A percentile compares a stretch with the other conserved stretches of the same genome.
Evolutionary conservation across 64 coral and sea anemone genomes (phyloP).

Genomic region (Orbicella faveolata): DNA sequence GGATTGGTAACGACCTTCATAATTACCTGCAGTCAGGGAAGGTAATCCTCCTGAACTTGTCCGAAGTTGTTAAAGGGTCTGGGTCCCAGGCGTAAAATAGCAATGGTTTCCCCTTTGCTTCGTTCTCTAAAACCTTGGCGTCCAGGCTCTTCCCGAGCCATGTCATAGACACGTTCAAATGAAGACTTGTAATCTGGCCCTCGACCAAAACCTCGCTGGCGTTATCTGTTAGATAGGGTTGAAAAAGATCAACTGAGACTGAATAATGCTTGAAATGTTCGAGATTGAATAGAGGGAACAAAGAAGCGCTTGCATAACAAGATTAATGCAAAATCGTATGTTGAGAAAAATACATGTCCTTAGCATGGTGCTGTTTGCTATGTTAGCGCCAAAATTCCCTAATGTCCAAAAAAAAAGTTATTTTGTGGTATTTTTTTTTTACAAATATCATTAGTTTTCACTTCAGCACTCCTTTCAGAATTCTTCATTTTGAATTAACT

Average conservation of each 20-base stretch:
- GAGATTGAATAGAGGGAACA: too few relatives aligned
- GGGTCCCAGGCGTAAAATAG: conserved; percentile 36
- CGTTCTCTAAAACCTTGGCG: background rate
- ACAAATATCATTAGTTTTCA: too few relatives aligned
- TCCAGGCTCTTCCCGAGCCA: conserved; percentile 23
- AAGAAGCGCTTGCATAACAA: too few relatives aligned
- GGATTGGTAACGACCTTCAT: background rate
- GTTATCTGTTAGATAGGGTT: background rate
- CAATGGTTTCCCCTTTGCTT: conserved; percentile 33
- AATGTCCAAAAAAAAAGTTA: too few relatives aligned
- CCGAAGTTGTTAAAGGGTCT: background rate
- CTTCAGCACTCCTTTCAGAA: too few relatives aligned
- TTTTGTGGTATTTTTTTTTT: too few relatives aligned
- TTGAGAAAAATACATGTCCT: too few relatives aligned
- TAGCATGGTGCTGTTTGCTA: too few relatives aligned
- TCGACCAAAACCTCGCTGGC: background rate
- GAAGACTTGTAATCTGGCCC: conserved; percentile 11
- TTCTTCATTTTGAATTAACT: too few relatives aligned
- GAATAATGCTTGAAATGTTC: too few relatives aligned
- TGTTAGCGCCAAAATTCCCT: too few relatives aligned
- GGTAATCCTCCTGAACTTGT: conserved; percentile 25
- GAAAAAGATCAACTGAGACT: background rate
- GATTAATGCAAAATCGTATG: too few relatives aligned
- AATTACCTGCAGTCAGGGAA: conserved; percentile 39
- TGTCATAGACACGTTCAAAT: conserved; percentile 21